Conservation (phyloP, 1,140 invertebrate species). For the Aphelenchoides avenae region DNA sequence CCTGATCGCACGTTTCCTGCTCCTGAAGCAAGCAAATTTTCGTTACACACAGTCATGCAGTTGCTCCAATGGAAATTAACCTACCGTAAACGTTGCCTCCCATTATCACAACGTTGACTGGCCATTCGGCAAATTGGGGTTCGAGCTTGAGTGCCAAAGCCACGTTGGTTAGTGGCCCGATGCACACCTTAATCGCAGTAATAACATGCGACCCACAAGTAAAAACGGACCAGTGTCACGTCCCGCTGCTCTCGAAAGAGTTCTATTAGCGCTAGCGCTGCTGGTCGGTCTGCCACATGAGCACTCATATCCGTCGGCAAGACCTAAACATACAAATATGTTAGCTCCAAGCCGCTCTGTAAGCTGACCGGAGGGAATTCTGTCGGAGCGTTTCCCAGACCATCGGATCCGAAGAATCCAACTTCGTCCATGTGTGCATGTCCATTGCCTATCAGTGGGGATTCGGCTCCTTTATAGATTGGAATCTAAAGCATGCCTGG, state of each 20-base stretch:
- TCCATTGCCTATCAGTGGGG: conserved; percentile 36
- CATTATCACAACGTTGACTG: conserved; percentile 71
- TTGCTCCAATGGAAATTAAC: background rate
- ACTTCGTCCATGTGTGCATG: conserved; percentile 28
- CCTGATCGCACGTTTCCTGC: conserved; percentile 69
- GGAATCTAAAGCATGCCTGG: conserved; percentile 32
- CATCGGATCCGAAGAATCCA: conserved; percentile 52
- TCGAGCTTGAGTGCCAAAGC: conserved; percentile 70
- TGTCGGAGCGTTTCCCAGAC: conserved; percentile 50
- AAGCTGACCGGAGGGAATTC: conserved; percentile 37
- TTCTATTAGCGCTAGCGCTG: conserved; percentile 49
- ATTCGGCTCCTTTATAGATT: conserved; percentile 50
- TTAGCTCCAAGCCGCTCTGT: conserved; percentile 5
- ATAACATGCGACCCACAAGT: no score
- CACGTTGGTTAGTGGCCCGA: conserved; percentile 74
- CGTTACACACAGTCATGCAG: conserved; percentile 10
- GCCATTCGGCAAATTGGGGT: conserved; percentile 65
- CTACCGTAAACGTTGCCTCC: conserved; percentile 71
- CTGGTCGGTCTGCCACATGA: conserved; percentile 26
- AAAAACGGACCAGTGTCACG: conserved; percentile 65
- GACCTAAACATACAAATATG: conserved; percentile 14
- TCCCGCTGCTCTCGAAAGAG: conserved; percentile 63
- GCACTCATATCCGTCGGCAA: conserved; percentile 28
- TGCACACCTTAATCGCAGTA: no score
- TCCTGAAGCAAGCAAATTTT: conserved; percentile 28